phyloP scores from a whole-genome alignment of 2,888 invertebrate species.

The Lobophora halterata region DNA sequence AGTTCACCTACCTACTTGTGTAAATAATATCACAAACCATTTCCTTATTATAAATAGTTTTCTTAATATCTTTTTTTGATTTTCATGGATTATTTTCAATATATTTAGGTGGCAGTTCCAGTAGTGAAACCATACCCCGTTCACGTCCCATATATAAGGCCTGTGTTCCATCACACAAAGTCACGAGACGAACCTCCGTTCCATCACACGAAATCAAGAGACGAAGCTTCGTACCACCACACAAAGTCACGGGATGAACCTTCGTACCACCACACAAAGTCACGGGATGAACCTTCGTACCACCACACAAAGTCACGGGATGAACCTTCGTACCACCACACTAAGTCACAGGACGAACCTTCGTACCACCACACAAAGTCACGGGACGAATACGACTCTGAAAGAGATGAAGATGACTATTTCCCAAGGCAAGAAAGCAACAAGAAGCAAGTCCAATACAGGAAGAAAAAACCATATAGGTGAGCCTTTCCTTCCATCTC shows the following conservation, averaged over 20 bases:
- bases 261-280: constrained; percentile 69
- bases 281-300: constrained; percentile 72
- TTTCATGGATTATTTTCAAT: neutral
- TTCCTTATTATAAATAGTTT: no score
- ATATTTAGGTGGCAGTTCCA: constrained; percentile 82
- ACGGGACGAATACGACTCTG: constrained; percentile 48
- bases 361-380: constrained; percentile 71
- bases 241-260: no score
- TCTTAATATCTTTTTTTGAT: neutral
- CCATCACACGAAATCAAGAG: constrained; percentile 51
- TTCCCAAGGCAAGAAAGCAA: constrained; percentile 51
- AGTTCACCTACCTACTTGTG: no score
- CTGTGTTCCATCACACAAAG: constrained; percentile 73
- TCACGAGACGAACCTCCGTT: no score
- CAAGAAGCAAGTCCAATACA: constrained; percentile 50
- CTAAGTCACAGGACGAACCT: constrained; percentile 59
- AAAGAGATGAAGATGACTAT: constrained; percentile 56
- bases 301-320: constrained; percentile 59
- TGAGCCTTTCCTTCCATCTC: no score
- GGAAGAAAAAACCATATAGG: constrained; percentile 56
- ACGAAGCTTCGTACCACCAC: no score
- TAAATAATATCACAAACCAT: no score
- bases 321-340: constrained; percentile 78
- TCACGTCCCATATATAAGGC: constrained; percentile 83
- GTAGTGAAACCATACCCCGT: constrained; percentile 88